Conservation (phyloP, 37 sponge, comb jelly and placozoan species). For the Hexactinellida sp. region DNA sequence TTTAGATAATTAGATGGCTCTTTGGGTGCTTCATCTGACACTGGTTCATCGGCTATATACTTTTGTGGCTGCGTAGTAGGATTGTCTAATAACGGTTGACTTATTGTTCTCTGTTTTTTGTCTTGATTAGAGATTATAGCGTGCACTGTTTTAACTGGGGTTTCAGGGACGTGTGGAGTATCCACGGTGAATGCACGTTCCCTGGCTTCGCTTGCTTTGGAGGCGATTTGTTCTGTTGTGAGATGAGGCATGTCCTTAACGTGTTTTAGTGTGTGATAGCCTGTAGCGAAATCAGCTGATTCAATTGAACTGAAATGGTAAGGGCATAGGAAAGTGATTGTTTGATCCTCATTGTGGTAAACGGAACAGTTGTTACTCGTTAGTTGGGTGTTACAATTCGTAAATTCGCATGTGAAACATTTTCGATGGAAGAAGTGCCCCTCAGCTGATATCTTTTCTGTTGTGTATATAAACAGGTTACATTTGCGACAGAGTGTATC, state of each 20-base stretch:
- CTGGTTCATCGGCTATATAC: neutral
- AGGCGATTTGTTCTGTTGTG: neutral
- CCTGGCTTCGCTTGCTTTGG: neutral
- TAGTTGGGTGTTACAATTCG: neutral
- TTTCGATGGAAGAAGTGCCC: constrained; percentile 65
- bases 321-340: neutral
- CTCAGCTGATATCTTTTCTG: constrained; percentile 70
- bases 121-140: neutral
- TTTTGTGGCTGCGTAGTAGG: neutral
- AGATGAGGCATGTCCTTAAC: neutral
- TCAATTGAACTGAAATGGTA: neutral
- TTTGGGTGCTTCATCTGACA: neutral
- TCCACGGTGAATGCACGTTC: neutral
- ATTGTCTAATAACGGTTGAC: neutral
- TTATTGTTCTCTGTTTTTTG: neutral
- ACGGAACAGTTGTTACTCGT: constrained; percentile 2
- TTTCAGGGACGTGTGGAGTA: neutral
- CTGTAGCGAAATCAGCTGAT: constrained; percentile 10
- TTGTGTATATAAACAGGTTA: constrained; percentile 49
- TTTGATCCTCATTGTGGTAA: neutral
- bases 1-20: neutral
- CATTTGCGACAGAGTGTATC: constrained; percentile 53
- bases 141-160: neutral
- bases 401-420: constrained; percentile 38
- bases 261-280: neutral